These are phyloP conservation scores for Marcusenius ussheri DNA, from an alignment of 2,113 vertebrate species.

Conservation along the genomic window DNA sequence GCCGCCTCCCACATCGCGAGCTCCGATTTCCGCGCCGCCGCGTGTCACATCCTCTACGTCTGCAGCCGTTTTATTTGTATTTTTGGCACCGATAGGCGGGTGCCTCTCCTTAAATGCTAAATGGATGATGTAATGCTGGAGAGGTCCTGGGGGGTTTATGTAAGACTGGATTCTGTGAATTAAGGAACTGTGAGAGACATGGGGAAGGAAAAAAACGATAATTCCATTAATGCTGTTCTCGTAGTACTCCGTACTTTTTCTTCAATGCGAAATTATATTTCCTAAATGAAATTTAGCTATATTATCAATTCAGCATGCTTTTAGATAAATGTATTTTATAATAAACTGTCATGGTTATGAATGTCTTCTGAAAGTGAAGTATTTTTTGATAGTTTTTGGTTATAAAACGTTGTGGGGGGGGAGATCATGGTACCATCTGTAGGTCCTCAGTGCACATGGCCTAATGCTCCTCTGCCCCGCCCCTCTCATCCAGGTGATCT, in stretches of 20 bases:
- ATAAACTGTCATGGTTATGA: neutral
- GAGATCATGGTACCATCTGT: neutral
- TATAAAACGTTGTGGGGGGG: neutral
- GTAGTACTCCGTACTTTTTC: neutral
- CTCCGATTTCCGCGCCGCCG: neutral
- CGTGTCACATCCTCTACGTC: neutral
- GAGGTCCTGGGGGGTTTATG: constrained; percentile 8
- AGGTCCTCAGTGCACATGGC: neutral
- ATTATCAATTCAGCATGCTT: neutral
- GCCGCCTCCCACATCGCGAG: neutral
- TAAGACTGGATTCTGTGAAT: neutral
- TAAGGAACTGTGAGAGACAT: neutral
- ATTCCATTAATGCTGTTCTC: neutral
- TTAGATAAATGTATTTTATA: neutral
- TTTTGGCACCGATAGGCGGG: neutral
- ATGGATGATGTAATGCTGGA: constrained; percentile 8
- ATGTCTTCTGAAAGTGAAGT: neutral
- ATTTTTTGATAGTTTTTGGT: neutral
- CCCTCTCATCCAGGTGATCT: neutral
- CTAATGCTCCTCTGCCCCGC: neutral
- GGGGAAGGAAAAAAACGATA: neutral
- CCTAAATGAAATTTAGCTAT: neutral
- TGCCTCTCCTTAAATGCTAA: neutral
- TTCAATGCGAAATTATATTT: neutral
- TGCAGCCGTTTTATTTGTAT: neutral